Evolutionary conservation across 2,113 vertebrate species (phyloP).

Genomic region (Oreochromis spilurus): DNA sequence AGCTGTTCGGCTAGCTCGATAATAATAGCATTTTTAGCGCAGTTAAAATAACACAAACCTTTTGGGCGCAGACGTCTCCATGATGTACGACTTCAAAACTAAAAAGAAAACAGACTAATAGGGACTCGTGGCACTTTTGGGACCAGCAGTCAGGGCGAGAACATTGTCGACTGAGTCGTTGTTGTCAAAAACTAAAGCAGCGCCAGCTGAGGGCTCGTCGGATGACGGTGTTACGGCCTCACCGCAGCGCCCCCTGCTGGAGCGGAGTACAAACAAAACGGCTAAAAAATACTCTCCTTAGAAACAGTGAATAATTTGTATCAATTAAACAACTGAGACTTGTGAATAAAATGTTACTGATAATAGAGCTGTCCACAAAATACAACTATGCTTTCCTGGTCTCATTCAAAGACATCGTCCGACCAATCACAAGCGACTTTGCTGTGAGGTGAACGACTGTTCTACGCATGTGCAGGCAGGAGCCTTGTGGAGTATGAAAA

Average conservation of each 20-base stretch:
- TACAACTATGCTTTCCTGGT: neutral
- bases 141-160: neutral
- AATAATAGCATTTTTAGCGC: neutral
- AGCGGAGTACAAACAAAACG: neutral
- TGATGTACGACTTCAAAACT: neutral
- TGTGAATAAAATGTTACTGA: neutral
- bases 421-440: constrained; percentile 47
- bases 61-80: constrained; percentile 67
- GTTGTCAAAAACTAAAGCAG: constrained; percentile 54
- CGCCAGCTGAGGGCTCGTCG: constrained; percentile 40
- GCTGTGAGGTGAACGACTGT: neutral
- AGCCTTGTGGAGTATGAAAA: neutral
- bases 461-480: constrained; percentile 27
- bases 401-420: neutral
- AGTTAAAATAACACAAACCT: constrained; percentile 37
- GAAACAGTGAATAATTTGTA: neutral
- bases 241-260: constrained; percentile 1
- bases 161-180: constrained; percentile 54
- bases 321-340: neutral
- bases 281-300: neutral
- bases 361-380: accelerated
- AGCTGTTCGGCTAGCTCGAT: constrained; percentile 1
- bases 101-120: neutral
- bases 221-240: neutral
- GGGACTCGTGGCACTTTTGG: neutral